These are phyloP conservation scores for Diplodus sargus DNA, from an alignment of 2,797 vertebrate genomes.

Conservation along the genomic window DNA sequence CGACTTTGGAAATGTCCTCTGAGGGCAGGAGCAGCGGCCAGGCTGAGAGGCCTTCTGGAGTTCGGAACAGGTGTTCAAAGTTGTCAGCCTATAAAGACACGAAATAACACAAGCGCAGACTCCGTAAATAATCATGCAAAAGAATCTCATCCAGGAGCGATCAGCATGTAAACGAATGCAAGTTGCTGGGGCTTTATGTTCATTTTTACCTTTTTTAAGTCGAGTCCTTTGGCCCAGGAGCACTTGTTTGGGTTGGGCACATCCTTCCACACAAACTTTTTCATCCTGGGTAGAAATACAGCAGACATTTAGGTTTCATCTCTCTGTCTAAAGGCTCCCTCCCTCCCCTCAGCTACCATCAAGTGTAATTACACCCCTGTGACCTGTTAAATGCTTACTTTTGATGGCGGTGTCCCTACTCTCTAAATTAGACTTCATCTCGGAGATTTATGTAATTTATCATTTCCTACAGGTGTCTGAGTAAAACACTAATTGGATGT, in stretches of 20 bases:
- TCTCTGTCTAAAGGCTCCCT: neutral
- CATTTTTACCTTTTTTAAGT: constrained; percentile 90
- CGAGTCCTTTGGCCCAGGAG: constrained; percentile 95
- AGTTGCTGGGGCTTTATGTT: neutral
- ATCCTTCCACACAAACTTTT: constrained; percentile 93
- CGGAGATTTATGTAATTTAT: constrained; percentile 49
- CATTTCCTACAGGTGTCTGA: constrained; percentile 25
- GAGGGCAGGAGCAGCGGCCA: constrained; percentile 89
- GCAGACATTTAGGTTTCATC: constrained; percentile 4
- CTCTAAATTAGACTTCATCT: constrained; percentile 25
- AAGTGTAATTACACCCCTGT: constrained; percentile 53
- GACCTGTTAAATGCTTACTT: constrained; percentile 63
- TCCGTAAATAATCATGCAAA: neutral
- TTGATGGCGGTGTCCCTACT: constrained; percentile 25
- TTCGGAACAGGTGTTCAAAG: constrained; percentile 89
- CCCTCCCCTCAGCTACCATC: constrained; percentile 2
- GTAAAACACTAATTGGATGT: neutral
- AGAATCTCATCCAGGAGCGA: neutral
- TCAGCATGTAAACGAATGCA: neutral
- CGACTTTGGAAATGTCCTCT: constrained; percentile 89
- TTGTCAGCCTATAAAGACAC: constrained; percentile 86
- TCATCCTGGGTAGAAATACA: constrained; percentile 87
- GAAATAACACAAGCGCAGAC: neutral
- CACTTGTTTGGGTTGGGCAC: constrained; percentile 96
- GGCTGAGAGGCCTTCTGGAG: constrained; percentile 80